These are phyloP conservation scores for Isaurus tuberculatus DNA, from an alignment of 92 coral and sea anemone genomes.

Conservation along the genomic window DNA sequence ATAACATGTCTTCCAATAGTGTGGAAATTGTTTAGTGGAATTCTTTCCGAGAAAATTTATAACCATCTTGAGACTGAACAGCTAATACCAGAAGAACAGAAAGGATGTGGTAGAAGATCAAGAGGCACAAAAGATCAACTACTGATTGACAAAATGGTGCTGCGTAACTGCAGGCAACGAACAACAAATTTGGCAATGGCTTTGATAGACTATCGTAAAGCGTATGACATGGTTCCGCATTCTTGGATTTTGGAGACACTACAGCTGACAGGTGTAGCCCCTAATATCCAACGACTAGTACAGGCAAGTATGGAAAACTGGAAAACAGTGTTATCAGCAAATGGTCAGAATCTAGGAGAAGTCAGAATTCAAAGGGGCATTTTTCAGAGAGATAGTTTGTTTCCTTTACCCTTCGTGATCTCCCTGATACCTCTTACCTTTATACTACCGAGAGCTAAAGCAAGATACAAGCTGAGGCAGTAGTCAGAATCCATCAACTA, in stretches of 20 bases:
- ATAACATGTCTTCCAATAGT: slow-evolving; percentile 58
- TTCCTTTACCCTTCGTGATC: slow-evolving; percentile 33
- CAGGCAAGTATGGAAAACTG: slow-evolving; percentile 49
- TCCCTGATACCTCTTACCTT: slow-evolving; percentile 35
- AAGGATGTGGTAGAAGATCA: slow-evolving; percentile 46
- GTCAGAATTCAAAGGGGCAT: slow-evolving; percentile 31
- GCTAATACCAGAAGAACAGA: slow-evolving; percentile 51
- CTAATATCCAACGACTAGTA: slow-evolving; percentile 21
- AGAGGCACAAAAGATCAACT: slow-evolving; percentile 64
- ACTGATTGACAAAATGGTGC: slow-evolving; percentile 53
- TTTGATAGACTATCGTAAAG: slow-evolving; percentile 57
- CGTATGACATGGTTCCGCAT: slow-evolving; percentile 58
- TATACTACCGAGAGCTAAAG: slow-evolving; percentile 1
- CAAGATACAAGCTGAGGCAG: slow-evolving; percentile 39
- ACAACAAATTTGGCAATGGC: slow-evolving; percentile 50
- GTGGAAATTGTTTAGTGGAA: slow-evolving; percentile 61
- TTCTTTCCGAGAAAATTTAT: no score
- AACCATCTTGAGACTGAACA: slow-evolving; percentile 49
- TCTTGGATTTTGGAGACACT: slow-evolving; percentile 52
- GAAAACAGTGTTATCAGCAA: slow-evolving; percentile 42
- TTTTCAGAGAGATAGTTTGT: slow-evolving; percentile 24
- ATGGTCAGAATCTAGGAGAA: slow-evolving; percentile 13
- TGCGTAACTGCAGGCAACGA: slow-evolving; percentile 40
- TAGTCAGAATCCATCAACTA: slow-evolving; percentile 27
- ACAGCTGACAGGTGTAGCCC: slow-evolving; percentile 24